Base-by-base conservation (phyloP, 2,888 invertebrate species). In the Machimus atricapillus region DNA sequence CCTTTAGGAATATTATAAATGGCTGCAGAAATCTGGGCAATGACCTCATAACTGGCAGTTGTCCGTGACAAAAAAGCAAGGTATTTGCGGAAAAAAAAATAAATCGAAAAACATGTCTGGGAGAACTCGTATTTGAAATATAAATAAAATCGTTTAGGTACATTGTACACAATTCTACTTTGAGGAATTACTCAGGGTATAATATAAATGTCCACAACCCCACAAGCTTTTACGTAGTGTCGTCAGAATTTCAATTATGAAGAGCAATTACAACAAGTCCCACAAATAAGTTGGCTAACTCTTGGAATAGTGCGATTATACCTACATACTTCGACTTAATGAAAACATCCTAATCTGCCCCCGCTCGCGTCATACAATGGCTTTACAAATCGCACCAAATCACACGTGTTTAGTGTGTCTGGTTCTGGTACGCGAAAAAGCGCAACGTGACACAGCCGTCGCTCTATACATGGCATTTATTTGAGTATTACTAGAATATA, bases 401-500 rank as follows among this genome's bases (percentile, higher is more conserved):
- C 82, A 82, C 58, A 58, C 58, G 56, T 82, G 58, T 82, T 58
- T 23, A 23, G 58, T 23, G 19, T 58, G 58, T 58, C 58, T 58
- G 58, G 58, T 58, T 66, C 66, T 66, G 66, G 66, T 66, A 66
- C 66, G 12, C 27, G 37, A 82, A 66, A 78, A 78, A 43, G 40
- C 78, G 58, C 82, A 82, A 82, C 56, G 82, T 82, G 79, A 79
- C 79, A 34, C 14, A 40, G 66, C 8, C 66, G 66, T n/a, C 23
- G 43, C n/a, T 34, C 79, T 52, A 52, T 79, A 27, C 79, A 52
- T 31, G 79, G 74, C 16, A 73, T 27, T 85, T 40, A 74, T 74
- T 66, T 31, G 46, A 85, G 85, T 85, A 85, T 85, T 74, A 74
- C 85, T 85, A 43, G 46, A 85, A 74, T 74, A 52, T 31, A 85